A percentile compares a stretch with the other conserved stretches of the same genome.
These are phyloP conservation scores for Nyctibius grandis DNA, from an alignment of 2,797 vertebrate genomes.

Conservation along the genomic window DNA sequence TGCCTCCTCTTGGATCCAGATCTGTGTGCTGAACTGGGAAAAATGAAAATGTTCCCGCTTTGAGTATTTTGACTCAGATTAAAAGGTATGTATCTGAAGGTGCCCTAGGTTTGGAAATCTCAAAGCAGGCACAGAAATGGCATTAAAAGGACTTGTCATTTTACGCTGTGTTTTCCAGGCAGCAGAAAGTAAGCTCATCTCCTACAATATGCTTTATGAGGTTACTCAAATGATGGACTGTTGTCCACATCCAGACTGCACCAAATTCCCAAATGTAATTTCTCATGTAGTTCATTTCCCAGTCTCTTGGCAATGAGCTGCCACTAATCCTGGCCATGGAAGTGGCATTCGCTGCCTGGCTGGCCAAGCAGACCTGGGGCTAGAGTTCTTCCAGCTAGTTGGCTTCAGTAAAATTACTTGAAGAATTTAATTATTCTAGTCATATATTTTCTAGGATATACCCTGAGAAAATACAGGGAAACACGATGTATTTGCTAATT, in stretches of 20 bases:
- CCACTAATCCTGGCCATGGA: background rate
- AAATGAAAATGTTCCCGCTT: rapidly evolving
- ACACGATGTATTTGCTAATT: background rate
- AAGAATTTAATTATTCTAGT: background rate
- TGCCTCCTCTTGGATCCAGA: background rate
- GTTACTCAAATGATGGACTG: background rate
- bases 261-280: background rate
- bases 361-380: background rate
- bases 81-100: background rate
- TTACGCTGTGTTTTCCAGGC: background rate
- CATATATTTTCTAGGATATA: background rate
- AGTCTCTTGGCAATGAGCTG: background rate
- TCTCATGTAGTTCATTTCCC: background rate
- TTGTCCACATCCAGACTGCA: background rate
- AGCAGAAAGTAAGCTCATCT: background rate
- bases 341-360: background rate
- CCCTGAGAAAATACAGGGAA: background rate
- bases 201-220: background rate
- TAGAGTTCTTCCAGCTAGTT: background rate
- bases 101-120: background rate
- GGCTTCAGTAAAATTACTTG: background rate
- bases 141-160: background rate
- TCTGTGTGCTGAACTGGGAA: background rate
- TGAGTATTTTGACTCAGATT: background rate
- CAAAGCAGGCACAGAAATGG: background rate